phyloP scores from a whole-genome alignment of 2,797 vertebrate species.

The Phylloscopus collybita region DNA sequence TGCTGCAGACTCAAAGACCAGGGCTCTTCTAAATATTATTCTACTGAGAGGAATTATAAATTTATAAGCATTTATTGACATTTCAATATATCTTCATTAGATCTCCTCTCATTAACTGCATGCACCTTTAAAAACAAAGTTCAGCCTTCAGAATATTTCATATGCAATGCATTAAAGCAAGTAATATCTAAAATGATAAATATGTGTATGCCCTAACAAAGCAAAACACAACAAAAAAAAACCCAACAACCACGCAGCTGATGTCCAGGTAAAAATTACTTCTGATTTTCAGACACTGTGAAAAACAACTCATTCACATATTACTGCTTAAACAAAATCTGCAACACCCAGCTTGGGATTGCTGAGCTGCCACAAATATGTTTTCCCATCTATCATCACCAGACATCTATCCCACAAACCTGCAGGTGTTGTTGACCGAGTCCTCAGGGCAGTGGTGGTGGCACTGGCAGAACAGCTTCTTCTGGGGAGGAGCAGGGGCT shows the following conservation, averaged over 20 bases:
- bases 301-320: background rate
- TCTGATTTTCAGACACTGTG: background rate
- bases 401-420: slow-evolving; percentile 71
- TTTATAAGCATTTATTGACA: background rate
- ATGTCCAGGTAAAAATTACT: background rate
- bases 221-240: background rate
- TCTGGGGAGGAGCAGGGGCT: slow-evolving; percentile 76
- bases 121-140: background rate
- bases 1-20: background rate
- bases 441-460: slow-evolving; percentile 93
- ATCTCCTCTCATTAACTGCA: background rate
- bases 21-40: background rate
- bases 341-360: background rate
- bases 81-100: background rate
- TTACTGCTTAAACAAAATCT: background rate
- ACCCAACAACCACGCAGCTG: background rate
- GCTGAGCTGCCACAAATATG: background rate
- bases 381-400: background rate
- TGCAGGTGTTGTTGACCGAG: slow-evolving; percentile 93
- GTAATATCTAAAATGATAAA: background rate
- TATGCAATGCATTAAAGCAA: background rate
- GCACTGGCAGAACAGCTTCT: slow-evolving; percentile 89
- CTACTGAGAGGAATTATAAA: background rate
- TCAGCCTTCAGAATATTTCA: background rate
- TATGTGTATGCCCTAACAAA: background rate